Evolutionary conservation across 2,888 invertebrate genomes (phyloP), one percentile per base, ranked within the genome.

Genomic region (Drosophila suboccidentalis): DNA sequence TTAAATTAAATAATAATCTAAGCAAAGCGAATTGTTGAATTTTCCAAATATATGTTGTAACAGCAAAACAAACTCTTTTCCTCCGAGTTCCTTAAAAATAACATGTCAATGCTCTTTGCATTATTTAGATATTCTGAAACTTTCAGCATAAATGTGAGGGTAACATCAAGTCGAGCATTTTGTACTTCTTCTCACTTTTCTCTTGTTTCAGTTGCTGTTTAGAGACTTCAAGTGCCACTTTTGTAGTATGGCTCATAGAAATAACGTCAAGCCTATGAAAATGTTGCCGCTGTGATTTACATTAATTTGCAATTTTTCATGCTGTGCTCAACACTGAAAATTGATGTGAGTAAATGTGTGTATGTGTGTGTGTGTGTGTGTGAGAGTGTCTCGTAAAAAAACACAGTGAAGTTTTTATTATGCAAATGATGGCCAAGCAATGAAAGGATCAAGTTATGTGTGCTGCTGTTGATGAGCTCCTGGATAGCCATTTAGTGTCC

Each of bases 231-330:
- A 84, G 75, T 84, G 85, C 53, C 82, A 88, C 67, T 87, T 88
- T 89, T 74, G 72, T 75, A 65, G 75, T 71, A 66, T 13, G 26
- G 53, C 78, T 85, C 85, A 78, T 87, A 89, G 89, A 82, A 89
- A 85, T 87, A 71, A 73, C 55, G 39, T 55, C 57, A 60, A 29
- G 68, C 63, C 82, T 69, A 82, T 69, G 62, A 67, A 73, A 72
- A 65, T 46, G 51, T 64, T 73, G 61, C 63, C 53, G 69, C 78
- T 80, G 82, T 72, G 91, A 91, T 91, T 91, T 90, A 91, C 91
- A 91, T 91, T 91, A 91, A 91, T 90, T 91, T 87, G 89, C 91
- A 82, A 91, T 91, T 91, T 90, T 87, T 91, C 91, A 91, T 80
- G 91, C 91, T 90, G 91, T 73, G 90, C 78, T 69, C 76, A 51